Evolutionary conservation across 2,888 invertebrate species (phyloP), one percentile per base, ranked within the genome.

Genomic region (Oscheius myriophilus): DNA sequence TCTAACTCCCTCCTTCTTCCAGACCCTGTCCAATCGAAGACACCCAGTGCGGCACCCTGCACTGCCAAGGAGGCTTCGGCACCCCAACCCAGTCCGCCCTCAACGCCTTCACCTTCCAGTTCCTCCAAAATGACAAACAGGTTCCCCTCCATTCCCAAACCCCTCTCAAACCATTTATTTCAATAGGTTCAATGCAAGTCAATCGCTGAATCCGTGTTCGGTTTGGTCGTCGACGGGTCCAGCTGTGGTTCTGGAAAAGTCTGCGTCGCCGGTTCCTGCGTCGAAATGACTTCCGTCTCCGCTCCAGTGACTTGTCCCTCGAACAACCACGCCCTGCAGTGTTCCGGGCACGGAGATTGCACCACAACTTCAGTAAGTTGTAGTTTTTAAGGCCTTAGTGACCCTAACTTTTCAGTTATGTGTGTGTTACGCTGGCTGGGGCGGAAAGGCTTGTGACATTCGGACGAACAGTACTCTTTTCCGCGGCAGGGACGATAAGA

Each of bases 41-140:
- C 88, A 92, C 95, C 39, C 91, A 91, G 80, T 97, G 97, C 87
- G 97, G 97, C 16, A 92, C 96, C 0, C 90, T 97, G 74, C 97
- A 97, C 87, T 97, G 97, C 87, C 93, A 75, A 57, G 73, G 91
- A 69, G 97, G 96, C 14, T 92, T 91, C 87, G 90, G 92, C 23
- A 73, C 75, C 11, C 82, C 84, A 58, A 91, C 92, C 84, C 96
- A 96, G 2, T 91, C 92, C 42, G 91, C 92, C 73, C 90, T 91
- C 43, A 92, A 92, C 76, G 93, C 92, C 87, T 92, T 94, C 9
- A 91, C 92, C 83, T 96, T 95, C 21, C 92, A 93, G 76, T 93
- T 96, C 87, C 92, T 93, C 71, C 93, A 93, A 86, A 93, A 93
- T 86, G 93, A 93, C 52, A 90, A 91, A 72, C 94, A 95, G 87